Evolutionary conservation across 2,113 vertebrate genomes (phyloP).

Genomic region (Reinhardtius hippoglossoides): DNA sequence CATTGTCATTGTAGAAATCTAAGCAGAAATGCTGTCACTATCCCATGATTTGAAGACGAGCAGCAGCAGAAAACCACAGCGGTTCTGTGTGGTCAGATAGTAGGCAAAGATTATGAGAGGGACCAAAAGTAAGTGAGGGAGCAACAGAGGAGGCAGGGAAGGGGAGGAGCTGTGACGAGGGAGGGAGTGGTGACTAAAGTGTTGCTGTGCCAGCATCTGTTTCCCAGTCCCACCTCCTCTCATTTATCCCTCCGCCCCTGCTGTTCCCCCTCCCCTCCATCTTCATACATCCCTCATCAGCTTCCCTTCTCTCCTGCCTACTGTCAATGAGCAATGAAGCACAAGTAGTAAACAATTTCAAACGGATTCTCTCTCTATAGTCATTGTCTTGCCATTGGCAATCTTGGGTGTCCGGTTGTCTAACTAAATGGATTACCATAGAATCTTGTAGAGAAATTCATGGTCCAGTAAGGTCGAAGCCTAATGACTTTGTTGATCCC

Average conservation of each 20-base stretch:
- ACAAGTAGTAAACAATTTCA: no score
- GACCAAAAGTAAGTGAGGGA: constrained; percentile 51
- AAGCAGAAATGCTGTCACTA: not conserved
- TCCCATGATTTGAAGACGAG: constrained; percentile 44
- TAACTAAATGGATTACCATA: no score
- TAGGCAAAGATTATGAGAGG: constrained; percentile 44
- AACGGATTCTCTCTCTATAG: not conserved
- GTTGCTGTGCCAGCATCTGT: constrained; percentile 56
- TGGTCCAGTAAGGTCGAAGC: not conserved
- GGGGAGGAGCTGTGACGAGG: constrained; percentile 47
- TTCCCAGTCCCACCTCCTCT: constrained; percentile 54
- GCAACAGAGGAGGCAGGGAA: constrained; percentile 26
- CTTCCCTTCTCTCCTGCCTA: not conserved
- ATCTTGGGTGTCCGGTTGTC: not conserved
- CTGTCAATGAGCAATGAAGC: not conserved
- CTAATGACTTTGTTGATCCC: no score
- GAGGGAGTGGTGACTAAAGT: constrained; percentile 41
- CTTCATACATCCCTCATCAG: constrained; percentile 14
- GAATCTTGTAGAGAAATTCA: no score
- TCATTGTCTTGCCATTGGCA: not conserved
- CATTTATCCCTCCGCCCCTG: constrained; percentile 13
- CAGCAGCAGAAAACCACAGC: constrained; percentile 31
- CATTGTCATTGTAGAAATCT: constrained; percentile 40
- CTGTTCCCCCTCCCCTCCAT: not conserved
- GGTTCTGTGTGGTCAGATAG: constrained; percentile 60